Evolutionary conservation across 1,140 invertebrate genomes (phyloP).

Genomic region (Pseudobourletiella spinata): DNA sequence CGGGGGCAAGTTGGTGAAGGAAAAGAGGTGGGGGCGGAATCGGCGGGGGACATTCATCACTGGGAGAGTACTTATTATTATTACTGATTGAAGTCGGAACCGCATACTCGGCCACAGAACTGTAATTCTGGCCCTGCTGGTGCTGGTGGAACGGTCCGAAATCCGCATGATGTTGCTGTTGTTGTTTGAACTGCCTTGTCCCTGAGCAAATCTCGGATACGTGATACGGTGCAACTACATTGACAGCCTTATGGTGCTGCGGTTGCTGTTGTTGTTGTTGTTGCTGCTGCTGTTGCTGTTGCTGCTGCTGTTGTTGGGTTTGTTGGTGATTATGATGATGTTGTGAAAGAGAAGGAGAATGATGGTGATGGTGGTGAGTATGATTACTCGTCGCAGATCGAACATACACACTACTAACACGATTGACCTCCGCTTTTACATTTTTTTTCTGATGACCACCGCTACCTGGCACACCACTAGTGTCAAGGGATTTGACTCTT

Average conservation of each 20-base stretch:
- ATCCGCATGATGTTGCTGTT: too few species aligned
- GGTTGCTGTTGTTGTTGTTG: conserved; percentile 15
- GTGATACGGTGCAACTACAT: conserved; percentile 29
- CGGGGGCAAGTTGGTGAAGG: not conserved
- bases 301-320: not conserved
- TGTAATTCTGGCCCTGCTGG: too few species aligned
- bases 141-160: too few species aligned
- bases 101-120: too few species aligned
- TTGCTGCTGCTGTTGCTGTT: conserved; percentile 1
- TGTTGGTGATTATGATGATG: not conserved
- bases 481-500: conserved; percentile 32
- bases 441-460: conserved; percentile 5
- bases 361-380: conserved; percentile 2
- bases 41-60: not conserved
- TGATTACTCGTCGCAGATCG: conserved; percentile 1
- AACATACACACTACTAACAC: conserved; percentile 28
- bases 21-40: not conserved
- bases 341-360: not conserved
- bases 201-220: conserved; percentile 12
- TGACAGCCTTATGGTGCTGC: conserved; percentile 19
- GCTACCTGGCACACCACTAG: conserved; percentile 1
- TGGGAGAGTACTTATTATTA: not conserved
- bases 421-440: not conserved
- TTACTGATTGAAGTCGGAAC: too few species aligned
- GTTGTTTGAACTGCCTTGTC: too few species aligned